These are phyloP conservation scores for Nesogale talazaci DNA, from an alignment of 2,113 vertebrate genomes.

Conservation along the genomic window DNA sequence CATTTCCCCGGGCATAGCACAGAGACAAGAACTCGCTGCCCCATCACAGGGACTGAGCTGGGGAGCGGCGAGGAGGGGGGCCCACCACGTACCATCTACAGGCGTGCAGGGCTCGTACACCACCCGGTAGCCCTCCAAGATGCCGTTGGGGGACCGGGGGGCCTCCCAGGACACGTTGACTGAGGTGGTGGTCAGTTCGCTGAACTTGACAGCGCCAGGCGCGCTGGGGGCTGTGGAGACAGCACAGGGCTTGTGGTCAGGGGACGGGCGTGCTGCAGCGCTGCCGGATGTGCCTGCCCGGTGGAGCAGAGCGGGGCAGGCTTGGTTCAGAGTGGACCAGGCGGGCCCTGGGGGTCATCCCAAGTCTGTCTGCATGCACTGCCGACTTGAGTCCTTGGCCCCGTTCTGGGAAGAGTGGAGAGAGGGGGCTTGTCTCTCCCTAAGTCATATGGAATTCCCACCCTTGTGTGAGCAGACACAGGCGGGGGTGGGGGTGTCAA, in stretches of 20 bases:
- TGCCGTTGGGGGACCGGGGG: constrained; percentile 93
- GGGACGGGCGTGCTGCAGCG: neutral
- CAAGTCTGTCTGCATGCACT: neutral
- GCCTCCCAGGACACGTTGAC: constrained; percentile 98
- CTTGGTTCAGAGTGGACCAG: neutral
- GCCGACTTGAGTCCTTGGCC: neutral
- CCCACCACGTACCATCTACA: constrained; percentile 91
- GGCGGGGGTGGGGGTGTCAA: no score
- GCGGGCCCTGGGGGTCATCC: neutral
- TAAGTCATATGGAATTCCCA: no score
- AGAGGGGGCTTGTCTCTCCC: neutral
- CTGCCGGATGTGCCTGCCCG: neutral
- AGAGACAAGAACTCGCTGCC: fast-evolving
- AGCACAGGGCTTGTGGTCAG: neutral
- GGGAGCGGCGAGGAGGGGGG: neutral
- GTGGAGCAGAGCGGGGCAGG: neutral
- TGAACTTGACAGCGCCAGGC: constrained; percentile 95
- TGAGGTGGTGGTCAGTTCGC: constrained; percentile 97
- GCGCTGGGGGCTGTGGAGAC: constrained; percentile 91
- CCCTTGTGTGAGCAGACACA: no score
- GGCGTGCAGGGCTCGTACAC: constrained; percentile 96
- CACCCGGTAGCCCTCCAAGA: constrained; percentile 95
- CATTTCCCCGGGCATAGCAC: fast-evolving
- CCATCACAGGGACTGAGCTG: fast-evolving
- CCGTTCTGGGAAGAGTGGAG: neutral